Evolutionary conservation across 2,888 invertebrate genomes (phyloP).

Genomic region (Gisinianus flammeolus): DNA sequence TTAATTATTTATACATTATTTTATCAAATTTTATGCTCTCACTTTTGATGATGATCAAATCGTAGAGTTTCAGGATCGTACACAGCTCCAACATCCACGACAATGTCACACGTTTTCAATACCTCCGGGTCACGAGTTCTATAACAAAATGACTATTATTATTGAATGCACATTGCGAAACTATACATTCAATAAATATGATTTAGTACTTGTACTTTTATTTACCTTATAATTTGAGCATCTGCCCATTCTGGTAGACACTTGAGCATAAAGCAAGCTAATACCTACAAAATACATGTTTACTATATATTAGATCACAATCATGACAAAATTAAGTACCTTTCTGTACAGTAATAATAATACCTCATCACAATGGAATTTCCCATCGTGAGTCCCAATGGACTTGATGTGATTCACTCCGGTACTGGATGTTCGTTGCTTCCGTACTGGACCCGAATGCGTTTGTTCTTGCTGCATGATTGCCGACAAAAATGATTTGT

Average conservation of each 20-base stretch:
- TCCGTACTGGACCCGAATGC: too few species aligned
- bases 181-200: not conserved
- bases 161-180: not conserved
- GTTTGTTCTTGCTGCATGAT: too few species aligned
- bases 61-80: slow-evolving; percentile 77
- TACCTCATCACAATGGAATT: slow-evolving; percentile 93
- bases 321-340: too few species aligned
- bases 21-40: slow-evolving; percentile 29
- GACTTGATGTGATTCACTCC: slow-evolving; percentile 34
- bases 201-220: not conserved
- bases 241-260: slow-evolving; percentile 78
- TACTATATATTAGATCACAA: too few species aligned
- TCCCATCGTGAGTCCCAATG: slow-evolving; percentile 80
- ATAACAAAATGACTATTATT: slow-evolving; percentile 51
- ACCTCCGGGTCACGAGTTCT: slow-evolving; percentile 67
- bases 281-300: too few species aligned
- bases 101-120: slow-evolving; percentile 84
- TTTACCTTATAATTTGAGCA: slow-evolving; percentile 75
- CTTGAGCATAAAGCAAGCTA: slow-evolving; percentile 91
- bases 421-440: not conserved
- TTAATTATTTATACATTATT: not conserved
- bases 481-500: too few species aligned
- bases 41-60: slow-evolving; percentile 95
- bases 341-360: not conserved
- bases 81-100: slow-evolving; percentile 91